A percentile compares a stretch with the other conserved stretches of the same genome.
These are phyloP conservation scores for Venturia canescens DNA, from an alignment of 1,140 invertebrate genomes.

Conservation along the genomic window DNA sequence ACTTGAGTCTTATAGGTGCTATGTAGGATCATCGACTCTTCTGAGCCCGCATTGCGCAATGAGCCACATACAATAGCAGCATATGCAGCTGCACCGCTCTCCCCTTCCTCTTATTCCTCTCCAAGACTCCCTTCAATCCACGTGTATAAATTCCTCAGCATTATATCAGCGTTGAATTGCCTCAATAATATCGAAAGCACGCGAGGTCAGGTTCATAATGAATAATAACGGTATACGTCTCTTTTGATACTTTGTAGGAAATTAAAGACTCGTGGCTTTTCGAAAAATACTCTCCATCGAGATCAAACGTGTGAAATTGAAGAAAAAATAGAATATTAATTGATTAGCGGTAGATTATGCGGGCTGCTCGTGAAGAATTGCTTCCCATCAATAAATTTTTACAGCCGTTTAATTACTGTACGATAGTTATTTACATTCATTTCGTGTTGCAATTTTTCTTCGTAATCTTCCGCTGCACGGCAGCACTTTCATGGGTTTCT, in stretches of 20 bases:
- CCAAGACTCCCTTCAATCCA: neutral
- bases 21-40: conserved; percentile 36
- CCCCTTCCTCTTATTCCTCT: neutral
- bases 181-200: conserved; percentile 32
- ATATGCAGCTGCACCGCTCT: conserved; percentile 22
- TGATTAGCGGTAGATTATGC: neutral
- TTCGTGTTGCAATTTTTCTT: too few species aligned
- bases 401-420: neutral
- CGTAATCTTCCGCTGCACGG: too few species aligned
- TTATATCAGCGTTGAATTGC: conserved; percentile 39
- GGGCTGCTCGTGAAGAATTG: neutral
- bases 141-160: conserved; percentile 20
- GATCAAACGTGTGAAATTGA: conserved; percentile 41
- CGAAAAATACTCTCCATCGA: conserved; percentile 5
- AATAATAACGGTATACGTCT: conserved; percentile 37
- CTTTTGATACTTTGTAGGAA: conserved; percentile 5
- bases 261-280: neutral
- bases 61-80: neutral
- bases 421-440: neutral
- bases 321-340: conserved; percentile 36
- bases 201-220: conserved; percentile 42
- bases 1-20: neutral
- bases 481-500: too few species aligned
- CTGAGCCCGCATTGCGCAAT: conserved; percentile 39
- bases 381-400: neutral